Conservation (phyloP, 2,888 invertebrate species). For the Phlogophora meticulosa region DNA sequence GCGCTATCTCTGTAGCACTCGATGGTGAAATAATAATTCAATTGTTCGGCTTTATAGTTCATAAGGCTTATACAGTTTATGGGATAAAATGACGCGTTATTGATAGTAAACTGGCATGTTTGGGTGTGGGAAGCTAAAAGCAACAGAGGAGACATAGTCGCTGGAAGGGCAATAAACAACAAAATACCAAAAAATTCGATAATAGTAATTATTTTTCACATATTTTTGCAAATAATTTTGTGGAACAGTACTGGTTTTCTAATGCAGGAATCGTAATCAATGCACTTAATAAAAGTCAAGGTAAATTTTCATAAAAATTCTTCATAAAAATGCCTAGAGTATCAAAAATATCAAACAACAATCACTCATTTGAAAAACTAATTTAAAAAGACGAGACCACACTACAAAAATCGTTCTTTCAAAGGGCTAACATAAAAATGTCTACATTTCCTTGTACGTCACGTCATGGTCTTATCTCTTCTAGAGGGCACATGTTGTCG, state of each 20-base stretch:
- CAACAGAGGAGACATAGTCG: slow-evolving; percentile 67
- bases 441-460: slow-evolving; percentile 25
- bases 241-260: background rate
- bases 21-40: slow-evolving; percentile 66
- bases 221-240: background rate
- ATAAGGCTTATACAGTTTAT: slow-evolving; percentile 75
- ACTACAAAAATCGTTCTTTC: background rate
- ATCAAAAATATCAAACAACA: background rate
- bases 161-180: slow-evolving; percentile 67
- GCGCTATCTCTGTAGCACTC: slow-evolving; percentile 38
- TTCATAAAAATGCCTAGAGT: no score
- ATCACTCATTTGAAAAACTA: background rate
- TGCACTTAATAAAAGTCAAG: background rate
- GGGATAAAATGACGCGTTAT: slow-evolving; percentile 84
- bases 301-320: background rate
- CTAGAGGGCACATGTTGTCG: slow-evolving; percentile 70
- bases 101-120: slow-evolving; percentile 84
- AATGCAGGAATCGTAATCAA: background rate
- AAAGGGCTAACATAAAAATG: slow-evolving; percentile 21
- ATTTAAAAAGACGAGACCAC: background rate
- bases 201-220: background rate
- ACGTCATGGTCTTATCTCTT: slow-evolving; percentile 60
- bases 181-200: background rate
- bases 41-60: slow-evolving; percentile 72
- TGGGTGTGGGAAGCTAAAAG: slow-evolving; percentile 79